phyloP scores from a whole-genome alignment of 2,113 vertebrate genomes.

The Cochlearius cochlearius region DNA sequence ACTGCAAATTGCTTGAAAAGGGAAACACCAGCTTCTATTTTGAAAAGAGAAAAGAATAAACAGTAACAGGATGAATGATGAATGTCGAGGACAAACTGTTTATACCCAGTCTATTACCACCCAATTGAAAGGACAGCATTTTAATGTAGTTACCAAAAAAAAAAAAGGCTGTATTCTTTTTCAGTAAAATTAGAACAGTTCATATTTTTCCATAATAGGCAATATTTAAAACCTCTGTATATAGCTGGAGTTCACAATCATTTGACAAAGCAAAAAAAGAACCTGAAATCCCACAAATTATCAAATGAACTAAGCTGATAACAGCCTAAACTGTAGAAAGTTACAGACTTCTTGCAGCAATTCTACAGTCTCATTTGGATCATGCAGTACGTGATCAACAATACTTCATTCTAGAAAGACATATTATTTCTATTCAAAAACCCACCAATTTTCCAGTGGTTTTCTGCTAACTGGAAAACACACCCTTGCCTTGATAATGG shows the following conservation, averaged over 20 bases:
- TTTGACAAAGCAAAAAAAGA: background rate
- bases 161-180: background rate
- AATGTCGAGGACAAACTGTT: background rate
- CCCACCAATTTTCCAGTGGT: background rate
- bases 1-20: background rate
- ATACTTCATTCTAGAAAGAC: background rate
- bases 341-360: background rate
- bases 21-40: background rate
- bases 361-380: background rate
- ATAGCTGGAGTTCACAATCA: background rate
- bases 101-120: background rate
- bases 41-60: background rate
- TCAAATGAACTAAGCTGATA: background rate
- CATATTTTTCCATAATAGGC: slow-evolving; percentile 34
- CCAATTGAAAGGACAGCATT: background rate
- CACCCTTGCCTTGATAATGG: background rate
- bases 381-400: background rate
- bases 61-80: background rate
- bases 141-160: background rate
- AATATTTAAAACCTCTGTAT: background rate
- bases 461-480: slow-evolving; percentile 16
- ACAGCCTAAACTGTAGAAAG: background rate
- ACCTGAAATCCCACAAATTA: background rate
- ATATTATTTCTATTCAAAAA: background rate
- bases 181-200: background rate